phyloP scores from a whole-genome alignment of 2,113 vertebrate species.

The Pomatorhinus ruficollis region DNA sequence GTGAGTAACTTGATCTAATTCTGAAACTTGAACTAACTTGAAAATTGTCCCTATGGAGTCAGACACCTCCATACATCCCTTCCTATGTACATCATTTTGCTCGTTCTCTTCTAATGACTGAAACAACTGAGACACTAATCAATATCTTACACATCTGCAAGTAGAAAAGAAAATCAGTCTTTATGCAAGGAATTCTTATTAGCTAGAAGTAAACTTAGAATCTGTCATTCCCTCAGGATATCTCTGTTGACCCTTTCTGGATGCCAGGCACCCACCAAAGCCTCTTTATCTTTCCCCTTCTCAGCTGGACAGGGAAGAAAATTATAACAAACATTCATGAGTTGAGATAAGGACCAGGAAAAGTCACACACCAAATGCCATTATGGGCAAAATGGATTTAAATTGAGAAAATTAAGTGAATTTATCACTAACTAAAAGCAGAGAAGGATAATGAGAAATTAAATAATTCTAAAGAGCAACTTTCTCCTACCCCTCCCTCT shows the following conservation, averaged over 20 bases:
- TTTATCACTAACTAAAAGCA: background rate
- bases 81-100: background rate
- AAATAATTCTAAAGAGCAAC: background rate
- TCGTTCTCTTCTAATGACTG: rapidly evolving
- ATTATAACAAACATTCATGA: background rate
- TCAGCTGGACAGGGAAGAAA: background rate
- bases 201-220: background rate
- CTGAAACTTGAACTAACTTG: background rate
- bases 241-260: background rate
- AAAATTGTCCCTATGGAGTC: background rate
- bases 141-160: rapidly evolving
- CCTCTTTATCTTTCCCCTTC: background rate
- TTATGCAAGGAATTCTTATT: background rate
- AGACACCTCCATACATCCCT: background rate
- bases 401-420: background rate
- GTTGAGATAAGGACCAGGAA: background rate
- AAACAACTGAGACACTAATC: background rate
- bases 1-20: background rate
- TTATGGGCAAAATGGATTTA: background rate
- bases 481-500: background rate
- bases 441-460: background rate
- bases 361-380: background rate
- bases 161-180: background rate
- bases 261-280: background rate
- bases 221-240: background rate